Conservation (phyloP, 2,888 invertebrate genomes). For the Neoascia interrupta region DNA sequence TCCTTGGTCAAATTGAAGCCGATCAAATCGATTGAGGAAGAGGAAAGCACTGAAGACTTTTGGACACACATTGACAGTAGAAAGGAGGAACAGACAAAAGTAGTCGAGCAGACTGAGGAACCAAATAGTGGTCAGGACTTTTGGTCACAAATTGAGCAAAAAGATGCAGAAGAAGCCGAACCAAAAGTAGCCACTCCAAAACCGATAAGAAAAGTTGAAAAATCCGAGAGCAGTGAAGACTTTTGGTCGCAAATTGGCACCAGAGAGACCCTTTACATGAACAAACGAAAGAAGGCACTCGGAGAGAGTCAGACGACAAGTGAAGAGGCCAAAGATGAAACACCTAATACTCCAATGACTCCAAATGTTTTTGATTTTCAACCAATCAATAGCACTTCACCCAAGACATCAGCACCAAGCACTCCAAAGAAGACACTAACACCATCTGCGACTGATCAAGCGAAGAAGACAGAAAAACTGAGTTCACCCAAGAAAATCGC, state of each 20-base stretch:
- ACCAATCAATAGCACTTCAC: not conserved
- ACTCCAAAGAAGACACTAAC: not conserved
- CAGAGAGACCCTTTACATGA: conserved; percentile 79
- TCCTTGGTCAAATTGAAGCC: too few relatives aligned
- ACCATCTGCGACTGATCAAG: not conserved
- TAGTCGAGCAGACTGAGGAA: too few relatives aligned
- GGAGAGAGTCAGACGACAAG: conserved; percentile 36
- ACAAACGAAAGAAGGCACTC: conserved; percentile 67
- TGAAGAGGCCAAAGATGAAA: conserved; percentile 15
- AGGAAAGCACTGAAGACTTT: too few relatives aligned
- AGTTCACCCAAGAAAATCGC: not conserved
- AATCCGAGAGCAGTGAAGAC: conserved; percentile 36
- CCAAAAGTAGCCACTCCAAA: conserved; percentile 73
- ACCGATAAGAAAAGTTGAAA: conserved; percentile 71
- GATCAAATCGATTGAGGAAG: too few relatives aligned
- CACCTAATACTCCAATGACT: not conserved
- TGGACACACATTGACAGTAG: too few relatives aligned
- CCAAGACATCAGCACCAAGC: not conserved
- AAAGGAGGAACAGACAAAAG: too few relatives aligned
- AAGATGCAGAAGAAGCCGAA: not conserved
- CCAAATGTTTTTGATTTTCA: not conserved
- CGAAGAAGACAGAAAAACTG: not conserved
- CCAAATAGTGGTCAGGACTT: too few relatives aligned
- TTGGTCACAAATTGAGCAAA: too few relatives aligned
- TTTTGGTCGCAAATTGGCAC: conserved; percentile 80